These are phyloP conservation scores for Drosophila nigritarsus DNA, from an alignment of 2,888 invertebrate genomes.

Conservation along the genomic window DNA sequence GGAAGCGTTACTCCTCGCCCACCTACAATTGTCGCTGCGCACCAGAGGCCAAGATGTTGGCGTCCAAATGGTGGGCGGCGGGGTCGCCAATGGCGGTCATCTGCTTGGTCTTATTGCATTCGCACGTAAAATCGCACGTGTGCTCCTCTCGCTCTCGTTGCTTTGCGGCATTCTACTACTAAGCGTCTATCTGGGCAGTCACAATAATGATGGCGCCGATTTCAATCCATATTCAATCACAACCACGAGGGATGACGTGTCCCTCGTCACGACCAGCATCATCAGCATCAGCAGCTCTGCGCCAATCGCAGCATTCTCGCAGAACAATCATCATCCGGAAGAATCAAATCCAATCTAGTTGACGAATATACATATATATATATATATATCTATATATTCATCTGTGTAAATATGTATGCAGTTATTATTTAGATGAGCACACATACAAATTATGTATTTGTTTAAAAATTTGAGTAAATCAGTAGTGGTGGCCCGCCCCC, in stretches of 20 bases:
- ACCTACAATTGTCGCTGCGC: slow-evolving; percentile 51
- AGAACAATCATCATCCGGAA: slow-evolving; percentile 21
- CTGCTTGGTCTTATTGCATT: slow-evolving; percentile 82
- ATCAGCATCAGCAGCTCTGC: slow-evolving; percentile 20
- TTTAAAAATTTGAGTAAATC: slow-evolving; percentile 32
- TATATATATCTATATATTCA: slow-evolving; percentile 10
- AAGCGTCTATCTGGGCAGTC: slow-evolving; percentile 76
- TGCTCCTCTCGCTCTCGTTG: slow-evolving; percentile 77
- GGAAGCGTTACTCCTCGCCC: slow-evolving; percentile 59
- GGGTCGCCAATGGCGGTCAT: slow-evolving; percentile 79
- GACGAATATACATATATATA: slow-evolving; percentile 8
- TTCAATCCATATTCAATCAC: slow-evolving; percentile 11
- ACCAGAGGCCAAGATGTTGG: slow-evolving; percentile 13
- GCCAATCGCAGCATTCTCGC: slow-evolving; percentile 1
- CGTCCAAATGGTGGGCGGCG: slow-evolving; percentile 64
- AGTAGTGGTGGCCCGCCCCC: not conserved
- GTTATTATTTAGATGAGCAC: slow-evolving; percentile 16
- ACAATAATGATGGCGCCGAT: not conserved
- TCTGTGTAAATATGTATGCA: slow-evolving; percentile 24
- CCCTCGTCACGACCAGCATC: slow-evolving; percentile 8
- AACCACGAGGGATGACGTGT: slow-evolving; percentile 12
- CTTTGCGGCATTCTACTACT: slow-evolving; percentile 77
- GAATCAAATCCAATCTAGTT: slow-evolving; percentile 34
- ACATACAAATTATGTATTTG: slow-evolving; percentile 22
- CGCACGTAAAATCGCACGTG: slow-evolving; percentile 80